Evolutionary conservation across 1,140 invertebrate species (phyloP), one percentile per base, ranked within the genome.

Genomic region (Drosophila nannoptera): DNA sequence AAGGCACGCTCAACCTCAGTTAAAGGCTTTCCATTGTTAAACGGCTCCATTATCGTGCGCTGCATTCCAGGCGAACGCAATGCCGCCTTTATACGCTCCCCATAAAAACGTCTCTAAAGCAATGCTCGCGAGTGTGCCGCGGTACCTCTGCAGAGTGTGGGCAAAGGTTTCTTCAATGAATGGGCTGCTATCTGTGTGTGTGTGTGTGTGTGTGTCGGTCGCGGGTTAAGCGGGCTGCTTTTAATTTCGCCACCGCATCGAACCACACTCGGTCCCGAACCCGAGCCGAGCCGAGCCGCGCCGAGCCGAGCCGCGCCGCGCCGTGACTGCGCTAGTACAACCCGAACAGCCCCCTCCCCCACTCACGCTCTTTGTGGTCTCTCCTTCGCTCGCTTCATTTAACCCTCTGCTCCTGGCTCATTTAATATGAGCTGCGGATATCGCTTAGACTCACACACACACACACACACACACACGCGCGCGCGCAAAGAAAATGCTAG

Each of bases 201-300:
- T 12, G 4, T 61, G 22, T 29, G 8, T 50, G 12, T 35, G 56
- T 76, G 62, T 66, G 16, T 50, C 16, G 45, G 58, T 67, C 67
- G 50, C 68, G 72, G 76, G 75, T 59, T 73, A 73, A 73, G 68
- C 62, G 63, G 62, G 59, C 59, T 76, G 76, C 73, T 77, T 86
- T 84, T 80, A 66, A 84, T 84, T 84, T 86, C 73, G 78, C 78
- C 78, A 83, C 75, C 75, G 75, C 73, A 77, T 53, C 70, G 67
- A 72, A 82, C 49, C 63, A 74, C 83, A 75, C 62, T 63, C 38
- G 54, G 74, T 69, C 40, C 75, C 66, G 54, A 69, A 62, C 64
- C 67, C 33, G 56, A 69, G 68, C 66, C 62, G 72, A 69, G n/a
- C 22, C 67, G 67, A 52, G 36, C 45, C 29, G 52, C 33, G n/a